Evolutionary conservation across 2,888 invertebrate species (phyloP).

Genomic region (Euphydryas editha): DNA sequence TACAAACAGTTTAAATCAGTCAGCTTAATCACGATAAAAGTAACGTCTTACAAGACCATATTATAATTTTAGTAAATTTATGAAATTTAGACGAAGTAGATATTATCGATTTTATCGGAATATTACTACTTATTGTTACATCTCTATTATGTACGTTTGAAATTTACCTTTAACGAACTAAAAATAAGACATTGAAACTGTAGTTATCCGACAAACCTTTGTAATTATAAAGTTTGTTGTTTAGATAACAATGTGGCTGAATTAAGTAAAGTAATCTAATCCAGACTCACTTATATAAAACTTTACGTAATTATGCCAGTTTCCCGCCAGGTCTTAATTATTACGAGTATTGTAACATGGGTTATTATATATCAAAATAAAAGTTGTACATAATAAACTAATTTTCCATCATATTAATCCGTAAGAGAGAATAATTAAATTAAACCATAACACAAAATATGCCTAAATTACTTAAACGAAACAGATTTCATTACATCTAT

Average conservation of each 20-base stretch:
- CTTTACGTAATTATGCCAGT: conserved; percentile 20
- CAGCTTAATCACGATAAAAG: no score
- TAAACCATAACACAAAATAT: conserved; percentile 25
- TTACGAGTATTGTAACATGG: no score
- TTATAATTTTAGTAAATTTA: no score
- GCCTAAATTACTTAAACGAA: conserved; percentile 46
- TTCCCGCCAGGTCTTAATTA: conserved; percentile 2
- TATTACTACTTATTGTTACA: conserved; percentile 20
- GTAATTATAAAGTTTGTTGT: conserved; percentile 44
- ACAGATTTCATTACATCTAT: conserved; percentile 70
- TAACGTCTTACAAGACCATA: no score
- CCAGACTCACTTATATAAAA: conserved; percentile 22
- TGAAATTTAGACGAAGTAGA: no score
- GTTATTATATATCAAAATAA: not conserved
- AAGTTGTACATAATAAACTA: not conserved
- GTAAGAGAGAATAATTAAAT: no score
- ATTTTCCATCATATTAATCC: not conserved
- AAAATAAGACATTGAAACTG: conserved; percentile 41
- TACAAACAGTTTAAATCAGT: no score
- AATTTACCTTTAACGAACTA: conserved; percentile 39
- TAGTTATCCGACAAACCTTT: conserved; percentile 39
- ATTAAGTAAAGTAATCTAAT: conserved; percentile 36
- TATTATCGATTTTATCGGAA: no score
- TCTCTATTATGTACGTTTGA: conserved; percentile 28
- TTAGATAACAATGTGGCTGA: conserved; percentile 38